These are phyloP conservation scores for Spilarctia lutea DNA, from an alignment of 2,888 invertebrate species.

Conservation along the genomic window DNA sequence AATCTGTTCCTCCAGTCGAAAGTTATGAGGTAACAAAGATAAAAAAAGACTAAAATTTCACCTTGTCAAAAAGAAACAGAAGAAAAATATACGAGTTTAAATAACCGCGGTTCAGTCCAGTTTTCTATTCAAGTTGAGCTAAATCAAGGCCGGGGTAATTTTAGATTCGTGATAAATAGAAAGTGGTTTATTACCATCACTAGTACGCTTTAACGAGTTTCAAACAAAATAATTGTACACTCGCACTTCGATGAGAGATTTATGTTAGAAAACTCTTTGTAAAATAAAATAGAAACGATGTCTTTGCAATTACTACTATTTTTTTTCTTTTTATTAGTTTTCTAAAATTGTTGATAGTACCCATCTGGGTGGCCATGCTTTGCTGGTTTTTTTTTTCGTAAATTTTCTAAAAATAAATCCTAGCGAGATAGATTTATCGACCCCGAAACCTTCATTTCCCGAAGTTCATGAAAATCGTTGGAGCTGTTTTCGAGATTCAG, in stretches of 20 bases:
- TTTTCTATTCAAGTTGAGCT: constrained; percentile 8
- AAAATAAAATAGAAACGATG: not conserved
- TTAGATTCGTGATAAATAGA: constrained; percentile 31
- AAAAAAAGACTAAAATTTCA: not conserved
- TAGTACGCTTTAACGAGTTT: constrained; percentile 17
- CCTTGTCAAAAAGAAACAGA: not conserved
- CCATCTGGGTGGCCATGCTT: no score
- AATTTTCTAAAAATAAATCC: no score
- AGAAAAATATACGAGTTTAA: not conserved
- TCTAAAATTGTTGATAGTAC: not conserved
- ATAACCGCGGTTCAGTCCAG: not conserved
- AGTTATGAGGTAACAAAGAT: no score
- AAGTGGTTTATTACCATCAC: constrained; percentile 25
- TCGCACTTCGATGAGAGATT: constrained; percentile 7
- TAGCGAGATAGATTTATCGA: no score
- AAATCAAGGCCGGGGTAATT: constrained; percentile 33
- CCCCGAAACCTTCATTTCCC: no score
- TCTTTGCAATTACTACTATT: not conserved
- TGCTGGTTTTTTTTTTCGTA: no score
- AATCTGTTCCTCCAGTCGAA: no score
- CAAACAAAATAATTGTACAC: constrained; percentile 11
- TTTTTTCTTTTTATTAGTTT: not conserved
- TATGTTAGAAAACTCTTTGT: constrained; percentile 1
- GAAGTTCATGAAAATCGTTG: no score
- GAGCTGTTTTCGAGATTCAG: no score